These are phyloP conservation scores for Oryctolagus cuniculus DNA, from an alignment of 2,113 vertebrate genomes.

Conservation along the genomic window DNA sequence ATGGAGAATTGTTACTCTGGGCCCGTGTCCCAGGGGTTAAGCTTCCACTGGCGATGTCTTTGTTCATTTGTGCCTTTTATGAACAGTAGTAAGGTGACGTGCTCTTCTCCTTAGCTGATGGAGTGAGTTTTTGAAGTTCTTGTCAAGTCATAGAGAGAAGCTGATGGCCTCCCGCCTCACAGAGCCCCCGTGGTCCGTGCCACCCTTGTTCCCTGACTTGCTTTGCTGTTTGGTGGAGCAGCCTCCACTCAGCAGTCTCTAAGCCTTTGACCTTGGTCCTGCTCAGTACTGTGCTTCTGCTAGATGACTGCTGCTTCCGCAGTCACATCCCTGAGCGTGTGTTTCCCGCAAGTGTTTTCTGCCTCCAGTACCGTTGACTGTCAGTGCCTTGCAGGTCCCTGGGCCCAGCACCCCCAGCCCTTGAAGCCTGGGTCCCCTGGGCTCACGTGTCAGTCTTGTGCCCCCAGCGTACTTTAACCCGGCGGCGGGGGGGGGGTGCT, in stretches of 20 bases:
- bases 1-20: background rate
- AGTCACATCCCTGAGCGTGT: background rate
- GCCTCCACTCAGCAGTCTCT: background rate
- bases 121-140: slow-evolving; percentile 30
- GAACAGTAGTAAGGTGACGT: background rate
- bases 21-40: background rate
- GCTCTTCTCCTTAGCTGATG: slow-evolving; percentile 31
- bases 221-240: slow-evolving; percentile 38
- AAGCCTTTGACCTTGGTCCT: slow-evolving; percentile 18
- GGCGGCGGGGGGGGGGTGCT: background rate
- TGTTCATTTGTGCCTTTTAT: slow-evolving; percentile 39
- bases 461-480: background rate
- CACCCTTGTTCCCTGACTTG: slow-evolving; percentile 5
- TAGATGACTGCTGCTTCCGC: background rate
- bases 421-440: background rate
- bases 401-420: too few relatives aligned
- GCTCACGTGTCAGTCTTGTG: background rate
- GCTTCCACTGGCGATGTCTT: background rate
- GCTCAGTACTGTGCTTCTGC: slow-evolving; percentile 18
- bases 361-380: background rate
- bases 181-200: background rate
- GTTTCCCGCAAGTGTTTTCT: slow-evolving; percentile 34
- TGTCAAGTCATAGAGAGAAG: slow-evolving; percentile 21
- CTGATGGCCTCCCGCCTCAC: background rate
- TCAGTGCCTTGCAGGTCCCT: background rate